Evolutionary conservation across 2,888 invertebrate genomes (phyloP).

Genomic region (Unio pictorum): DNA sequence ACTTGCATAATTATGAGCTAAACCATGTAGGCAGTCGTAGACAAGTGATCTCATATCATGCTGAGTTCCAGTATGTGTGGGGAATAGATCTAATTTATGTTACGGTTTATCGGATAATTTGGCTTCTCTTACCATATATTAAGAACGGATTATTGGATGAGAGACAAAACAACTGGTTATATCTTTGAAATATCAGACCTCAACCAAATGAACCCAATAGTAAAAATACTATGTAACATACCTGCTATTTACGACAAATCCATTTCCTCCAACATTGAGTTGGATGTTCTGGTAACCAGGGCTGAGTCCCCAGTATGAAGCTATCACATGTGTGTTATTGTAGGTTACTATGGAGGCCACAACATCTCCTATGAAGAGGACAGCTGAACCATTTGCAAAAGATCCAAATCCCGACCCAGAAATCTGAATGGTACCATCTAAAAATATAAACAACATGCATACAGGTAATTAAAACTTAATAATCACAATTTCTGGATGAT

Average conservation of each 20-base stretch:
- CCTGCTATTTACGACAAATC: background rate
- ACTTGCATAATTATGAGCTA: no score
- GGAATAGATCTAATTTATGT: no score
- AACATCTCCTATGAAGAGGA: slow-evolving; percentile 2
- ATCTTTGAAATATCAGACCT: no score
- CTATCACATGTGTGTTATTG: slow-evolving; percentile 6
- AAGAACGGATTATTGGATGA: no score
- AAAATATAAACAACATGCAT: background rate
- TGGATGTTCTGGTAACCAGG: slow-evolving; percentile 7
- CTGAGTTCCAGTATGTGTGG: no score
- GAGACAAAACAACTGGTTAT: no score
- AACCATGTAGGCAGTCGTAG: no score
- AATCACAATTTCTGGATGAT: background rate
- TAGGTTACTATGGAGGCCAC: background rate
- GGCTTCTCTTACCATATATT: no score
- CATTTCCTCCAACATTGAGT: slow-evolving; percentile 3
- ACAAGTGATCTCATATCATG: no score
- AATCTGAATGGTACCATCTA: slow-evolving; percentile 12
- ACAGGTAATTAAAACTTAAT: background rate
- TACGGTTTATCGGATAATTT: no score
- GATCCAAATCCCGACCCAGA: slow-evolving; percentile 8
- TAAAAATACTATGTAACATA: no score
- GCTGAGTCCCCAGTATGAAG: background rate
- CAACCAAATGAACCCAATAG: no score
- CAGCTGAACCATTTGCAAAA: slow-evolving; percentile 7